Evolutionary conservation across 2,113 vertebrate species (phyloP).

Genomic region (Vidua chalybeata): DNA sequence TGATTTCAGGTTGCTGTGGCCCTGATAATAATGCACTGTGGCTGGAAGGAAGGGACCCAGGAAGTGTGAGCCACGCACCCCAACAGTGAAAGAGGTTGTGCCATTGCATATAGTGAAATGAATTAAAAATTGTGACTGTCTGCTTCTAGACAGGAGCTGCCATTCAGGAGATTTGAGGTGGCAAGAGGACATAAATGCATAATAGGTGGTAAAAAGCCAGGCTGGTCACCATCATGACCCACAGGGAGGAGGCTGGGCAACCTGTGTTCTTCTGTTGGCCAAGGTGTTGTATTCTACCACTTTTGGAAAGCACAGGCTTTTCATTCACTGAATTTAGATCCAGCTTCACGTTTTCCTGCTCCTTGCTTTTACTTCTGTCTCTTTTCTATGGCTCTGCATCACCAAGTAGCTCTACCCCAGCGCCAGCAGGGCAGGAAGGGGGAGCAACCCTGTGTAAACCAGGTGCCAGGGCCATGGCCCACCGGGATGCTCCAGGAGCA

Average conservation of each 20-base stretch:
- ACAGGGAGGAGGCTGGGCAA: not conserved
- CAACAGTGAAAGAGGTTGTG: not conserved
- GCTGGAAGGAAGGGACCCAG: not conserved
- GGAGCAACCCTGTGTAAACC: not conserved
- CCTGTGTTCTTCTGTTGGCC: not conserved
- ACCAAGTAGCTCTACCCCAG: not conserved
- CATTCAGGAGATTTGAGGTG: not conserved
- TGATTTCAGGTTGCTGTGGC: not conserved
- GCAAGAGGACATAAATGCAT: not conserved
- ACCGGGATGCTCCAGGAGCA: not conserved
- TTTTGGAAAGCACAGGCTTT: not conserved
- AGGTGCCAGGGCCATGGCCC: not conserved
- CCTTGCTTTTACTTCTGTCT: not conserved
- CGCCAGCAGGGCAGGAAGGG: not conserved
- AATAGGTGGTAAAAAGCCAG: not conserved
- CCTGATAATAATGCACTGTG: not conserved
- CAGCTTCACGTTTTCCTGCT: not conserved
- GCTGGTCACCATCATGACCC: not conserved
- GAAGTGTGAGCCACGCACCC: accelerated
- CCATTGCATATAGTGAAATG: not conserved
- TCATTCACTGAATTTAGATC: not conserved
- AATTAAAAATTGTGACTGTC: not conserved
- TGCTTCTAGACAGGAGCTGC: not conserved
- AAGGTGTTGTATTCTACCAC: not conserved
- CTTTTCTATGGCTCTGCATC: not conserved